A percentile compares a stretch with the other conserved stretches of the same genome.
Conservation (phyloP, 2,888 invertebrate species). For the Myathropa florea region DNA sequence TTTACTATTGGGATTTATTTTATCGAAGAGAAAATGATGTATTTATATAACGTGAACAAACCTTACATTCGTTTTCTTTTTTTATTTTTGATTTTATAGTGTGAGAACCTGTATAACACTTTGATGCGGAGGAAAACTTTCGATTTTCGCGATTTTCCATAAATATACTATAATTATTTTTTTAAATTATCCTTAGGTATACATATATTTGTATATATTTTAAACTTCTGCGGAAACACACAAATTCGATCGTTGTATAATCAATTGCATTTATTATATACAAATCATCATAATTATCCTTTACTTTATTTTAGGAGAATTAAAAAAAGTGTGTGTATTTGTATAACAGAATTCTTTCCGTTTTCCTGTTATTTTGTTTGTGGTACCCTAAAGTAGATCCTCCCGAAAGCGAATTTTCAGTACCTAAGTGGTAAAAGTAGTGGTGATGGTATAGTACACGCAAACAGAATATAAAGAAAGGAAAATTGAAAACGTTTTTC, state of each 20-base stretch:
- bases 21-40: conserved; percentile 17
- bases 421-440: conserved; percentile 69
- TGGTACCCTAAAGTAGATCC: conserved; percentile 67
- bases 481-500: conserved; percentile 71
- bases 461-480: conserved; percentile 71
- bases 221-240: conserved; percentile 17
- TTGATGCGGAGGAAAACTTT: conserved; percentile 51
- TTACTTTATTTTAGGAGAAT: not conserved
- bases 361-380: conserved; percentile 66
- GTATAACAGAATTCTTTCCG: conserved; percentile 65
- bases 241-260: conserved; percentile 63
- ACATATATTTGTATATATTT: not conserved
- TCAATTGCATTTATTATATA: conserved; percentile 40
- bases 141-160: conserved; percentile 33
- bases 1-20: not conserved
- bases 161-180: conserved; percentile 14
- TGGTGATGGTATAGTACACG: conserved; percentile 71
- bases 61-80: conserved; percentile 26
- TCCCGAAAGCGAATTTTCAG: conserved; percentile 70
- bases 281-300: conserved; percentile 5
- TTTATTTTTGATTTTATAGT: conserved; percentile 7
- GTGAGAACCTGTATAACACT: conserved; percentile 54
- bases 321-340: conserved; percentile 54
- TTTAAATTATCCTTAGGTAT: not conserved
- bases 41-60: conserved; percentile 61